Conservation (phyloP, 2,888 invertebrate genomes). For the Drosophila vallismaia region DNA sequence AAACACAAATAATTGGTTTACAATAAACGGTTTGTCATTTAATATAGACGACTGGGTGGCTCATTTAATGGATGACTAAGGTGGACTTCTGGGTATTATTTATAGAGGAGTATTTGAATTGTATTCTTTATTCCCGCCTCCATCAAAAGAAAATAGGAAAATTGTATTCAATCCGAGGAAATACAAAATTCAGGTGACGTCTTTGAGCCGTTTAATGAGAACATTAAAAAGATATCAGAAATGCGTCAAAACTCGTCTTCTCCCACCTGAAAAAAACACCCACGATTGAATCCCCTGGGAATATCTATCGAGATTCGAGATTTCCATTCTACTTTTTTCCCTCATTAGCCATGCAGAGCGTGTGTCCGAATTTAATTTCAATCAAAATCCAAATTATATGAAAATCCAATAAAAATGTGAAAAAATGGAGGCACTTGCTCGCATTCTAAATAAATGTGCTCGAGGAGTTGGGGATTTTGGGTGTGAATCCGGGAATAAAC, state of each 20-base stretch:
- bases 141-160: background rate
- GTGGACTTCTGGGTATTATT: background rate
- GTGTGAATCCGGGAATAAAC: conserved; percentile 70
- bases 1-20: conserved; percentile 11
- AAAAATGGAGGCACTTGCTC: conserved; percentile 45
- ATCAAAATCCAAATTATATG: conserved; percentile 77
- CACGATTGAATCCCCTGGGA: conserved; percentile 30
- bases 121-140: conserved; percentile 1
- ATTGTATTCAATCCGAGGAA: conserved; percentile 6
- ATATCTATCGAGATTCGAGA: conserved; percentile 17
- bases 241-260: conserved; percentile 47
- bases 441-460: conserved; percentile 36
- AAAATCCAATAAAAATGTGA: conserved; percentile 71
- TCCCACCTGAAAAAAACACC: conserved; percentile 33
- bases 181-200: conserved; percentile 48
- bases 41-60: conserved; percentile 6
- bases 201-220: conserved; percentile 61
- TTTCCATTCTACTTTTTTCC: conserved; percentile 14
- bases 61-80: conserved; percentile 3
- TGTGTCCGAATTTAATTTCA: conserved; percentile 67
- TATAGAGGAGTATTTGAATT: background rate
- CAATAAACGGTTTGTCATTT: conserved; percentile 41
- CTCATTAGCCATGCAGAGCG: conserved; percentile 67
- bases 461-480: conserved; percentile 22
- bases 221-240: conserved; percentile 69